These are phyloP conservation scores for Notospermus geniculatus DNA, from an alignment of 1,140 invertebrate genomes.

Conservation along the genomic window DNA sequence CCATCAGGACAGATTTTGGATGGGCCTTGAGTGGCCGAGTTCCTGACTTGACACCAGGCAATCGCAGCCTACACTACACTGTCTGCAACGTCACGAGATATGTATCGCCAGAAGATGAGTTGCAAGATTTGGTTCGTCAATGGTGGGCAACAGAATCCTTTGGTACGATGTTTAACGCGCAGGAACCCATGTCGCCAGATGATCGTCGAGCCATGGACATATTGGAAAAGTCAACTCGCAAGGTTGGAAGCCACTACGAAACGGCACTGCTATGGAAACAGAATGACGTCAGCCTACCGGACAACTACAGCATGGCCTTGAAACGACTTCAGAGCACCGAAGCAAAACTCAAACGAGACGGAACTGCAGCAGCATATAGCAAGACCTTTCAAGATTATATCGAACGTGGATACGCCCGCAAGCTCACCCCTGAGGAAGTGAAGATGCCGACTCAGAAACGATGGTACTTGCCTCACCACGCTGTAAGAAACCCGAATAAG, in stretches of 20 bases:
- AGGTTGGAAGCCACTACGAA: neutral
- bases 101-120: too few species aligned
- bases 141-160: neutral
- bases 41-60: too few species aligned
- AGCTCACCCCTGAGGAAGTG: constrained; percentile 4
- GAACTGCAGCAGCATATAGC: neutral
- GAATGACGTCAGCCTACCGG: neutral
- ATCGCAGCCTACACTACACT: too few species aligned
- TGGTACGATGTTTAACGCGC: neutral
- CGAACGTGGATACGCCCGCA: neutral
- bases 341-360: neutral
- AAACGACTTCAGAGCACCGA: neutral
- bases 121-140: too few species aligned
- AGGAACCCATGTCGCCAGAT: neutral
- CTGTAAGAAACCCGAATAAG: neutral
- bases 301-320: neutral
- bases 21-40: neutral
- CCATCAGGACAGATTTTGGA: neutral
- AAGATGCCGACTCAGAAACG: neutral
- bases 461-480: constrained; percentile 5
- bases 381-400: neutral
- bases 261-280: neutral
- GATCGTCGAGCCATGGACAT: neutral
- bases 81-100: too few species aligned
- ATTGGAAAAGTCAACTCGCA: neutral